Evolutionary conservation across 2,113 vertebrate genomes (phyloP).

Genomic region (Rhea pennata): DNA sequence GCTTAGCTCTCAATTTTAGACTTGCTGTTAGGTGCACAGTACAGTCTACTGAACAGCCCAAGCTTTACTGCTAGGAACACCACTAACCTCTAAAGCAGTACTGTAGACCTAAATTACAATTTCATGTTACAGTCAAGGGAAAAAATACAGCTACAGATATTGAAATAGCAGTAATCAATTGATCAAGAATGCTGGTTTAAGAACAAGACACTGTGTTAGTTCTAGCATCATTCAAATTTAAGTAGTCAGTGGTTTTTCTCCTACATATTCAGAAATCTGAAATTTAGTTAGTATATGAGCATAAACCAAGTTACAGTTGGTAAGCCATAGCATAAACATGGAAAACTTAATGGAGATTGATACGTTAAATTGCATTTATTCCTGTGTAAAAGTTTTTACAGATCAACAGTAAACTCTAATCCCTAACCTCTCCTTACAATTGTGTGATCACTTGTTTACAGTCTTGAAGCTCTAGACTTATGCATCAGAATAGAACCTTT

Average conservation of each 20-base stretch:
- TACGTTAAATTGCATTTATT: background rate
- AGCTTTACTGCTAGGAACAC: background rate
- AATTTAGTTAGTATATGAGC: background rate
- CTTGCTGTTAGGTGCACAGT: background rate
- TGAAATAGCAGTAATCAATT: background rate
- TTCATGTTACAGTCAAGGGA: background rate
- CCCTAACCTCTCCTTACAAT: background rate
- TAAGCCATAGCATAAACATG: background rate
- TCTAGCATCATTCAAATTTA: background rate
- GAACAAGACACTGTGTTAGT: background rate
- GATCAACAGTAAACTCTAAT: background rate
- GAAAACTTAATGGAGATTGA: background rate
- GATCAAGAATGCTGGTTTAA: background rate
- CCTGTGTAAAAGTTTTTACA: background rate
- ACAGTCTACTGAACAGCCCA: background rate
- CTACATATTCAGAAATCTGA: background rate
- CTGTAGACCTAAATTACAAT: background rate
- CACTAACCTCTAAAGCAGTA: background rate
- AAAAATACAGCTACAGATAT: background rate
- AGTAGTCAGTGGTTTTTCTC: background rate
- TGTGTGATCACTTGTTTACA: background rate
- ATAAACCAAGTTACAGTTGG: background rate
- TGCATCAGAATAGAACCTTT: background rate
- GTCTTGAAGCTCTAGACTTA: background rate
- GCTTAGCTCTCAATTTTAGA: background rate